phyloP scores from a whole-genome alignment of 2,888 invertebrate genomes.

The Heliconius sara region DNA sequence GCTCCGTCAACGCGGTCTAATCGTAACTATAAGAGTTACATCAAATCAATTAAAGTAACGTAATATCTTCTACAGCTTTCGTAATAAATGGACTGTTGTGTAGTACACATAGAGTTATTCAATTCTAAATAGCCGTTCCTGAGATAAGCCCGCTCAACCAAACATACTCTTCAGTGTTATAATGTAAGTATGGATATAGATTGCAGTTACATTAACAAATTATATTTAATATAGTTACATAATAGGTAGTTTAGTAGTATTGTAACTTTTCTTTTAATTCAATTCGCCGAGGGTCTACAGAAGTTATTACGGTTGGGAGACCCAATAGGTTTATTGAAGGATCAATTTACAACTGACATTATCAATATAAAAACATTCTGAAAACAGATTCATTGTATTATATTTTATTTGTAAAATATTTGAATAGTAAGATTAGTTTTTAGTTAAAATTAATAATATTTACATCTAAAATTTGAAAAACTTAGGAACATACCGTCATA shows the following conservation, averaged over 20 bases:
- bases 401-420: not conserved
- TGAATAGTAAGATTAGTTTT: not conserved
- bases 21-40: not conserved
- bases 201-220: not conserved
- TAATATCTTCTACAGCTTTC: too few species aligned
- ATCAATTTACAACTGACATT: conserved; percentile 32
- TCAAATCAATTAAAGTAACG: too few species aligned
- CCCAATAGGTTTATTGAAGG: conserved; percentile 31
- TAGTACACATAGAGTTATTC: too few species aligned
- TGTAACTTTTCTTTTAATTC: conserved; percentile 38
- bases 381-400: conserved; percentile 10
- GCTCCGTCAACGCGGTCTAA: too few species aligned
- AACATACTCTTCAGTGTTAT: too few species aligned
- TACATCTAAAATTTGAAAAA: too few species aligned
- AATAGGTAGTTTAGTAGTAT: not conserved
- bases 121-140: too few species aligned
- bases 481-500: too few species aligned
- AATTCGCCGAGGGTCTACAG: conserved; percentile 28
- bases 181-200: too few species aligned
- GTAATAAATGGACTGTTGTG: too few species aligned
- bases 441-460: too few species aligned
- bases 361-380: conserved; percentile 26
- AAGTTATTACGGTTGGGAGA: conserved; percentile 33
- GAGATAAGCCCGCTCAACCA: too few species aligned
- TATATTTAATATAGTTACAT: not conserved